phyloP scores from a whole-genome alignment of 2,888 invertebrate species.

The Orthonychiurus folsomi region DNA sequence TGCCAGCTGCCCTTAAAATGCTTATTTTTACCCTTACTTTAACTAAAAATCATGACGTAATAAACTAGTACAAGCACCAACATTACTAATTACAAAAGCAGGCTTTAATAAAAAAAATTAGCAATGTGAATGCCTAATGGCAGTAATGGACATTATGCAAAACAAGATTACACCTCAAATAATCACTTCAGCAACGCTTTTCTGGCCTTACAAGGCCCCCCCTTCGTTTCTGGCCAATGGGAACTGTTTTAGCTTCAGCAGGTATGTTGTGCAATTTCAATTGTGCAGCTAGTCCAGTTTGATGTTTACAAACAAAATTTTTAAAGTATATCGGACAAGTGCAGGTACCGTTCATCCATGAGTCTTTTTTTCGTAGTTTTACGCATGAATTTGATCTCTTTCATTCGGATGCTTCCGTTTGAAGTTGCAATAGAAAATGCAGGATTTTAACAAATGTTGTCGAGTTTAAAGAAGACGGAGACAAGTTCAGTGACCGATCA shows the following conservation, averaged over 20 bases:
- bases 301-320: slow-evolving; percentile 9
- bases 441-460: neutral
- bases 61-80: too few relatives aligned
- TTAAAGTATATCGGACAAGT: slow-evolving; percentile 5
- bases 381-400: neutral
- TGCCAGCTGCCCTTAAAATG: neutral
- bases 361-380: neutral
- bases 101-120: too few relatives aligned
- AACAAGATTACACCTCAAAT: neutral
- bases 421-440: neutral
- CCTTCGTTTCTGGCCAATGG: neutral
- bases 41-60: too few relatives aligned
- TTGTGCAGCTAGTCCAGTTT: neutral
- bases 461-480: neutral
- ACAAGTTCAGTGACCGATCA: neutral
- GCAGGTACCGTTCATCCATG: neutral
- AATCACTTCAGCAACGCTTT: neutral
- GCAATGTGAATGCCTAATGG: too few relatives aligned
- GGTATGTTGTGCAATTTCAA: neutral
- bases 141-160: neutral
- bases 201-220: neutral
- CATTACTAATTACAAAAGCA: neutral
- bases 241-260: neutral
- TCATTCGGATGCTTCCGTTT: slow-evolving; percentile 4
- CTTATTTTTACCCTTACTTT: too few relatives aligned